Percentiles rank a stretch among this genome's conserved stretches.
Evolutionary conservation across 2,797 vertebrate genomes (phyloP).

Genomic region (Sardinella longiceps): DNA sequence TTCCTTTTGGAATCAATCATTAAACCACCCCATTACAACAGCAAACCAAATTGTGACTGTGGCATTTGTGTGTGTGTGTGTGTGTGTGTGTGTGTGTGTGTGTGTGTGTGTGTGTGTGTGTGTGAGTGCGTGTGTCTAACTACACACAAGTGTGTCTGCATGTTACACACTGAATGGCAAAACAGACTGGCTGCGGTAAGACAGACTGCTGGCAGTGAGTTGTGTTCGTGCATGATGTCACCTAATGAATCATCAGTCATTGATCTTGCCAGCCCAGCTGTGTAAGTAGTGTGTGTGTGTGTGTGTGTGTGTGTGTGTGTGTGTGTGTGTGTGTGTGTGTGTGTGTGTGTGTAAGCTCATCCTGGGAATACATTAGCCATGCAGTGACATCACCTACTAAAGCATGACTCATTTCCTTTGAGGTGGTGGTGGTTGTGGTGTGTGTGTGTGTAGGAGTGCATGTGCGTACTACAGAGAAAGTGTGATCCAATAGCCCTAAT

Average conservation of each 20-base stretch:
- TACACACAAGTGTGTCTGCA: neutral
- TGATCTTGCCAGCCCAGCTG: slow-evolving; percentile 41
- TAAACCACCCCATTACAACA: neutral
- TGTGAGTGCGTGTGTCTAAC: neutral
- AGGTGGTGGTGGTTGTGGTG: neutral
- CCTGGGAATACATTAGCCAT: slow-evolving; percentile 30
- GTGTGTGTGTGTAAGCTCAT: slow-evolving; percentile 15
- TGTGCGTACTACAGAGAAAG: neutral
- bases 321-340: slow-evolving; percentile 9
- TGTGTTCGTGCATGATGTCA: slow-evolving; percentile 47
- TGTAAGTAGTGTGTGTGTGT: slow-evolving; percentile 9
- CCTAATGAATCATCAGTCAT: slow-evolving; percentile 29
- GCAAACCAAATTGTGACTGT: neutral
- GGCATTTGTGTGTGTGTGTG: neutral
- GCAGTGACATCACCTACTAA: slow-evolving; percentile 33
- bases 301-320: neutral
- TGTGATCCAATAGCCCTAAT: neutral
- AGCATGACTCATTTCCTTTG: slow-evolving; percentile 53
- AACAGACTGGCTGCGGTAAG: neutral
- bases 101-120: neutral
- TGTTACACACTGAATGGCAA: neutral
- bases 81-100: neutral
- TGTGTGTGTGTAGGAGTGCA: neutral
- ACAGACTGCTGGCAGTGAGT: neutral
- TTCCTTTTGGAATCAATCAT: neutral